phyloP scores from a whole-genome alignment of 2,113 vertebrate genomes.

The Ceyx margarethae region DNA sequence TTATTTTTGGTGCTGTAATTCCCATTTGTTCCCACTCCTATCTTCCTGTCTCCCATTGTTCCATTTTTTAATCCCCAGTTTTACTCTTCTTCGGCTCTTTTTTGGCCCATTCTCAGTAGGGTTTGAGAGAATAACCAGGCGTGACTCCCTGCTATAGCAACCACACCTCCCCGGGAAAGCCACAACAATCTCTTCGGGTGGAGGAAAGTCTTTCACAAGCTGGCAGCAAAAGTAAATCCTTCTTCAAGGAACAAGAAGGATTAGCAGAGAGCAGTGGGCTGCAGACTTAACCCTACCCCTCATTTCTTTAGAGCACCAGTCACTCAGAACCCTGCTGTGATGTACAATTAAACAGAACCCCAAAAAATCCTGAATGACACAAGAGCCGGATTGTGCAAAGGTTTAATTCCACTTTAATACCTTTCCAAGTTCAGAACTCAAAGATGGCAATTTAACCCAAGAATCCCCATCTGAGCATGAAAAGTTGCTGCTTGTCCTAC shows the following conservation, averaged over 20 bases:
- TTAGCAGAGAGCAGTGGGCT: conserved; percentile 89
- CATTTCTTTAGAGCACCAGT: conserved; percentile 89
- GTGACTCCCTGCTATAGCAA: conserved; percentile 93
- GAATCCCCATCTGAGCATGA: conserved; percentile 56
- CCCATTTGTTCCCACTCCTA: conserved; percentile 90
- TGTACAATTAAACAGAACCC: conserved; percentile 88
- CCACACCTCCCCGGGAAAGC: conserved; percentile 91
- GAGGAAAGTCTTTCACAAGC: conserved; percentile 88
- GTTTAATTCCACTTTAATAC: conserved; percentile 94
- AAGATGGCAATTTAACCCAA: conserved; percentile 89
- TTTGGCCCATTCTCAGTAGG: conserved; percentile 81
- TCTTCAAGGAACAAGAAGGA: conserved; percentile 94
- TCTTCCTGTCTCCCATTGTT: conserved; percentile 92
- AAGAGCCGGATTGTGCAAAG: conserved; percentile 76
- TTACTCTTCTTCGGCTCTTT: conserved; percentile 82
- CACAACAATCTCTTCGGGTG: conserved; percentile 86
- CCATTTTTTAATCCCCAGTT: conserved; percentile 86
- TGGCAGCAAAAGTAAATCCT: conserved; percentile 93
- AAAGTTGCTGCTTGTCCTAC: conserved; percentile 62
- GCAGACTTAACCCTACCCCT: conserved; percentile 90
- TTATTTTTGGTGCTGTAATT: conserved; percentile 95
- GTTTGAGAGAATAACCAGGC: conserved; percentile 87
- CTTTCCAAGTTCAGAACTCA: conserved; percentile 91
- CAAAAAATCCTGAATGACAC: conserved; percentile 76
- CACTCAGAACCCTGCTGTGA: conserved; percentile 88